phyloP scores from a whole-genome alignment of 2,888 invertebrate species.

The Lacanobia wlatinum region DNA sequence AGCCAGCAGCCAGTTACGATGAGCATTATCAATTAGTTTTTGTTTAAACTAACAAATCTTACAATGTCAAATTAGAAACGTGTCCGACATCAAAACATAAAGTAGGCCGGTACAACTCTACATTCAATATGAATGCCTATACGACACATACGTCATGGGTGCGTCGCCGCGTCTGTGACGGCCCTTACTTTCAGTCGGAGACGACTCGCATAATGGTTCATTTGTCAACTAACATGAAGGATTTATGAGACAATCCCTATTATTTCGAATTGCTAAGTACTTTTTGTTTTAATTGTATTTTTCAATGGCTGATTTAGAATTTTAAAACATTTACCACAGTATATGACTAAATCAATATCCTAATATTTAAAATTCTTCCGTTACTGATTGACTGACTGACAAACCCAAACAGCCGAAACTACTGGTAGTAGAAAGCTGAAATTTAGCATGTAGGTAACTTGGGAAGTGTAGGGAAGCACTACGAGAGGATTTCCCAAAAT shows the following conservation, averaged over 20 bases:
- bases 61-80: too few relatives aligned
- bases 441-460: too few relatives aligned
- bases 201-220: conserved; percentile 52
- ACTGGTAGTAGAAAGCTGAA: too few relatives aligned
- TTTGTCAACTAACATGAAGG: conserved; percentile 56
- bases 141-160: conserved; percentile 15
- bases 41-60: too few relatives aligned
- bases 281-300: conserved; percentile 34
- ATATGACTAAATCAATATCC: background rate
- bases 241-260: conserved; percentile 57
- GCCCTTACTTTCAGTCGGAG: conserved; percentile 33
- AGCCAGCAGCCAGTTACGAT: too few relatives aligned
- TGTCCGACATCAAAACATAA: background rate
- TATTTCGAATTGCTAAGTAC: conserved; percentile 41
- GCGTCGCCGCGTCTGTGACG: conserved; percentile 15
- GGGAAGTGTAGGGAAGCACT: too few relatives aligned
- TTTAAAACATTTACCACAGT: background rate
- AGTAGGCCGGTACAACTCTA: background rate
- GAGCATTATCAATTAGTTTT: too few relatives aligned
- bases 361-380: too few relatives aligned
- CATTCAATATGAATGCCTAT: background rate
- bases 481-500: too few relatives aligned
- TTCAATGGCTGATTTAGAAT: conserved; percentile 4
- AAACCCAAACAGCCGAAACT: too few relatives aligned
- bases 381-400: too few relatives aligned